These are phyloP conservation scores for Philypnodon macrostomus DNA, from an alignment of 2,797 vertebrate species.

Conservation along the genomic window DNA sequence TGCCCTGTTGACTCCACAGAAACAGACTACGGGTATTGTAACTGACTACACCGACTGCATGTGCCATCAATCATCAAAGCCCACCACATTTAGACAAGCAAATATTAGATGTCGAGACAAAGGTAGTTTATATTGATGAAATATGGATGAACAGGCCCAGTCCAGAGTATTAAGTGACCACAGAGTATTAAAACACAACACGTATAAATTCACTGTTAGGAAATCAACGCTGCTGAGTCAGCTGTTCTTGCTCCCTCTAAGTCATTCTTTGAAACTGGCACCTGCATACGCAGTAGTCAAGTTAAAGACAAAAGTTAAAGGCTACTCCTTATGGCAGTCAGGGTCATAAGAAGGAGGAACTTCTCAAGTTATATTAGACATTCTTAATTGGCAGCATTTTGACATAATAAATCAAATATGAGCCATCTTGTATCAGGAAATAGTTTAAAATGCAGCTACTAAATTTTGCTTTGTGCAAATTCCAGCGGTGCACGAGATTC, in stretches of 20 bases:
- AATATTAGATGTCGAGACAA: slow-evolving; percentile 53
- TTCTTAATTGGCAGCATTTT: too few relatives aligned
- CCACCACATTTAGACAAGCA: slow-evolving; percentile 49
- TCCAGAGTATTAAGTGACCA: slow-evolving; percentile 51
- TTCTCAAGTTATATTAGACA: too few relatives aligned
- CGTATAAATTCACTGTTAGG: slow-evolving; percentile 49
- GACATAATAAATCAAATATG: too few relatives aligned
- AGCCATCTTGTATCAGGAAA: too few relatives aligned
- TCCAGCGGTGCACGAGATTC: too few relatives aligned
- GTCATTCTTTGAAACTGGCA: slow-evolving; percentile 33
- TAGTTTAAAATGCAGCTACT: too few relatives aligned
- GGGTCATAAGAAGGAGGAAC: too few relatives aligned
- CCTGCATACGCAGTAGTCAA: slow-evolving; percentile 11
- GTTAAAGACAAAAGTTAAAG: slow-evolving; percentile 16
- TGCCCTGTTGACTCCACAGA: slow-evolving; percentile 28
- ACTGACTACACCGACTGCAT: slow-evolving; percentile 46
- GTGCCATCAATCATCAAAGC: slow-evolving; percentile 62
- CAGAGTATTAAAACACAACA: slow-evolving; percentile 63
- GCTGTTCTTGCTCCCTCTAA: slow-evolving; percentile 31
- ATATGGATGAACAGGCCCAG: slow-evolving; percentile 49
- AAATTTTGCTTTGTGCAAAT: too few relatives aligned
- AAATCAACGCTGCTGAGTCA: slow-evolving; percentile 53
- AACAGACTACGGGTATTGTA: slow-evolving; percentile 32
- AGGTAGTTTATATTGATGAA: slow-evolving; percentile 51
- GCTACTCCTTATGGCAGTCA: slow-evolving; percentile 10